Evolutionary conservation across 2,113 vertebrate species (phyloP), one percentile per base, ranked within the genome.

Genomic region (Zingel zingel): DNA sequence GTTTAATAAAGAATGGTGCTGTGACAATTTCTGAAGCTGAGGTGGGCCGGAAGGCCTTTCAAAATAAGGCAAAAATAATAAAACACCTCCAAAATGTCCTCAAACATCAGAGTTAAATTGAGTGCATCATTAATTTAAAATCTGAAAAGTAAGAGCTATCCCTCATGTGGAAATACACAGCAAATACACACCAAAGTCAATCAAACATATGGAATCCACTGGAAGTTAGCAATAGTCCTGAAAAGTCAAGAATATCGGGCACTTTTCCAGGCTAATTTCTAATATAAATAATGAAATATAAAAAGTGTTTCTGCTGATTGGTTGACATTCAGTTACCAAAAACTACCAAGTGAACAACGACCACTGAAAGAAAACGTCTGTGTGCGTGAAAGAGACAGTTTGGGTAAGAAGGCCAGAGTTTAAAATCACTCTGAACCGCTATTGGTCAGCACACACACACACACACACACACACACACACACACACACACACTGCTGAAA

Each of bases 381-480:
- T 70, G 74, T 67, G 74, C 15, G 30, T 72, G 30, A 77, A 65
- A 23, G 13, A 79, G 56, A 53, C 72, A 14, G 48, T 86, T 82
- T 79, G 47, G 74, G 50, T 72, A 50, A 76, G n/a, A 69, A 67
- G 58, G 63, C 82, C 62, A 79, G 77, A 86, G 90, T 92, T 86
- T 89, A 89, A 88, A 91, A 84, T 85, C 74, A 88, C 69, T 82
- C 51, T 1, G 48, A 82, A 65, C 67, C 54, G 50, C 66, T 66
- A 70, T 91, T 87, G 66, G 68, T 74, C 82, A 86, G 81, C 61
- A 59, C 69, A 73, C 68, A 61, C 73, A 77, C 39, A 74, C 82
- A 61, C 71, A 84, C 70, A 50, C 83, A 74, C 81, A 66, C 45
- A 68, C 79, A 71, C 64, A 86, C 83, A 70, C 83, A 39, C 43